These are phyloP conservation scores for Acestrorhynchus altus DNA, from an alignment of 2,797 vertebrate species.

Conservation along the genomic window DNA sequence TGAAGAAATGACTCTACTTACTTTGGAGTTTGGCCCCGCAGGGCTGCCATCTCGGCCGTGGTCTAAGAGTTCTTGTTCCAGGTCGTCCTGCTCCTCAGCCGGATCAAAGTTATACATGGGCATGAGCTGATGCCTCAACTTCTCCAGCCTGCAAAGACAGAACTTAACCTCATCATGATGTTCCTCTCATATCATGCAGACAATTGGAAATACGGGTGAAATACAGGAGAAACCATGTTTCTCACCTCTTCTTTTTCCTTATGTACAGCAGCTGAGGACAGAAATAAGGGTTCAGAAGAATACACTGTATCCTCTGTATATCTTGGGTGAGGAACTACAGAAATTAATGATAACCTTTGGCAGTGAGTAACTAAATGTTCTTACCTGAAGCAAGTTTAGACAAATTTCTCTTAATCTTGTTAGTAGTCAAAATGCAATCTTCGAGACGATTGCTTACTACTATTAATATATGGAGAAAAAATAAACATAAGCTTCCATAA, in stretches of 20 bases:
- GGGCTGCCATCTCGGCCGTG: conserved; percentile 87
- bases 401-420: too few relatives aligned
- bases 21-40: conserved; percentile 87
- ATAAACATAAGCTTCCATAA: too few relatives aligned
- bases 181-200: not conserved
- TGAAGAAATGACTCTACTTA: conserved; percentile 55
- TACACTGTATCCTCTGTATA: not conserved
- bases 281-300: conserved; percentile 34
- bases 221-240: not conserved
- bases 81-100: conserved; percentile 94
- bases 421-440: too few relatives aligned
- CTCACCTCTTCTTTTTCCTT: conserved; percentile 95
- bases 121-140: conserved; percentile 97
- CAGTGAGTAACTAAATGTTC: too few relatives aligned
- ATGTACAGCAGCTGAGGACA: conserved; percentile 92
- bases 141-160: conserved; percentile 85
- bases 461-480: too few relatives aligned
- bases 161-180: not conserved
- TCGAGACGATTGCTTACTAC: too few relatives aligned
- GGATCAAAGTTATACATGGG: conserved; percentile 99
- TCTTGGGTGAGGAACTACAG: not conserved
- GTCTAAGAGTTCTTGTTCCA: conserved; percentile 96
- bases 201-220: not conserved
- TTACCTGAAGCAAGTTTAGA: too few relatives aligned
- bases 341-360: too few relatives aligned